These are phyloP conservation scores for Acromyrmex heyeri DNA, from an alignment of 1,140 invertebrate species.

Conservation along the genomic window DNA sequence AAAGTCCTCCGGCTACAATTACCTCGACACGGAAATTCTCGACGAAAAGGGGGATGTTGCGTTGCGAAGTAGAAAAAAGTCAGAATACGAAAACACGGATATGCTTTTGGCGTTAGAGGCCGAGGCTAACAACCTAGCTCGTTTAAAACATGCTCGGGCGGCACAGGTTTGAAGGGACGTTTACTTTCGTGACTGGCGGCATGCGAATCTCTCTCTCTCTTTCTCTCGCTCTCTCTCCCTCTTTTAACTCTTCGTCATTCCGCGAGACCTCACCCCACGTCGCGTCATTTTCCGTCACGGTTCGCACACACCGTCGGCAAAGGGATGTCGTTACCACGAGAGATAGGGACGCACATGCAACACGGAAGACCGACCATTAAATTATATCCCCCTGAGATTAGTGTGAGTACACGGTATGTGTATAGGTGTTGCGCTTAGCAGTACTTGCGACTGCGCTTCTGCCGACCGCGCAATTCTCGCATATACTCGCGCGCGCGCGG, in stretches of 20 bases:
- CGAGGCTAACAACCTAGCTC: constrained; percentile 28
- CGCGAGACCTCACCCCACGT: constrained; percentile 61
- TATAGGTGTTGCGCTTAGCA: constrained; percentile 26
- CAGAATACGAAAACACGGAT: constrained; percentile 1
- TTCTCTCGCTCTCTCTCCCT: constrained; percentile 44
- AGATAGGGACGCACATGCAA: constrained; percentile 78
- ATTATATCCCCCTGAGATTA: constrained; percentile 79
- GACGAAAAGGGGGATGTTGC: neutral
- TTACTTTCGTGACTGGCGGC: constrained; percentile 64
- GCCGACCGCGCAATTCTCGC: constrained; percentile 82
- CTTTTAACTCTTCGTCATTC: constrained; percentile 66
- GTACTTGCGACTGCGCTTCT: constrained; percentile 37
- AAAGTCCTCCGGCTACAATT: constrained; percentile 37
- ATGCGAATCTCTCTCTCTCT: constrained; percentile 28
- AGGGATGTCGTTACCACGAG: constrained; percentile 78
- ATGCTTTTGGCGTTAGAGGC: constrained; percentile 9
- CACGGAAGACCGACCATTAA: constrained; percentile 82
- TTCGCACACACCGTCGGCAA: constrained; percentile 52
- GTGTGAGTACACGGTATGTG: constrained; percentile 16
- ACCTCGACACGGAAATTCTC: neutral
- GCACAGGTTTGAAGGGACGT: constrained; percentile 58
- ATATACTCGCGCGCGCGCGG: constrained; percentile 71
- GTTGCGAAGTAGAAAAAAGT: constrained; percentile 4
- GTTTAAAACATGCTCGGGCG: constrained; percentile 19
- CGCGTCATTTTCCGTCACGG: constrained; percentile 65